These are phyloP conservation scores for Atopsyche davidsoni DNA, from an alignment of 1,140 invertebrate species.

Conservation along the genomic window DNA sequence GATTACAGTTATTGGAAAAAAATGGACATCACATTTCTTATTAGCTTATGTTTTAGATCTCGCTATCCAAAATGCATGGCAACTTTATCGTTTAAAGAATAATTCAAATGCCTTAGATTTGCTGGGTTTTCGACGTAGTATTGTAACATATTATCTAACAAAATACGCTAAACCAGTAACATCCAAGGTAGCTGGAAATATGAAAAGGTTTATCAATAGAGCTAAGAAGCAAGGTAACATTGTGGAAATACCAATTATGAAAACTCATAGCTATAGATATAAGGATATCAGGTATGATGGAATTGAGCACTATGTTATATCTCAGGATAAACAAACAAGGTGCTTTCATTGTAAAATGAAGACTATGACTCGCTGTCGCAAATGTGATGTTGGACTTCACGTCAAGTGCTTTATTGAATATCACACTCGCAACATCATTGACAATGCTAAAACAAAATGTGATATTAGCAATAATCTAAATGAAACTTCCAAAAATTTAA, in stretches of 20 bases:
- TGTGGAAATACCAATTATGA: neutral
- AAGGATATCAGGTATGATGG: conserved; percentile 28
- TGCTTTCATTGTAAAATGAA: conserved; percentile 29
- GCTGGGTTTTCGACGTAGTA: conserved; percentile 24
- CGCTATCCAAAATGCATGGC: conserved; percentile 25
- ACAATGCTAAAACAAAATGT: too few relatives aligned
- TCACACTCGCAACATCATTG: too few relatives aligned
- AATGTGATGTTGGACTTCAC: conserved; percentile 29
- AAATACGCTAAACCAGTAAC: conserved; percentile 18
- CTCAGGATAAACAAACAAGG: conserved; percentile 28
- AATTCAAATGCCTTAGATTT: conserved; percentile 21
- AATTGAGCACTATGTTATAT: conserved; percentile 26
- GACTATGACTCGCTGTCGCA: conserved; percentile 24
- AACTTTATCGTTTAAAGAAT: conserved; percentile 19
- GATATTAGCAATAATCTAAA: too few relatives aligned
- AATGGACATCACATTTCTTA: conserved; percentile 23
- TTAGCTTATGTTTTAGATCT: conserved; percentile 24
- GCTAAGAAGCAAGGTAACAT: conserved; percentile 4
- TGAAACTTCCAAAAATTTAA: too few relatives aligned
- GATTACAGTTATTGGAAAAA: conserved; percentile 24
- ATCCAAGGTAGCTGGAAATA: conserved; percentile 5
- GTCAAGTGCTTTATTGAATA: conserved; percentile 27
- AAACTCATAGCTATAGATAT: conserved; percentile 13
- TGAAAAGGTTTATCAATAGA: conserved; percentile 6
- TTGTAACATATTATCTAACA: conserved; percentile 23